Conservation (phyloP, 2,113 vertebrate species). For the Coptodon bakossiorum region DNA sequence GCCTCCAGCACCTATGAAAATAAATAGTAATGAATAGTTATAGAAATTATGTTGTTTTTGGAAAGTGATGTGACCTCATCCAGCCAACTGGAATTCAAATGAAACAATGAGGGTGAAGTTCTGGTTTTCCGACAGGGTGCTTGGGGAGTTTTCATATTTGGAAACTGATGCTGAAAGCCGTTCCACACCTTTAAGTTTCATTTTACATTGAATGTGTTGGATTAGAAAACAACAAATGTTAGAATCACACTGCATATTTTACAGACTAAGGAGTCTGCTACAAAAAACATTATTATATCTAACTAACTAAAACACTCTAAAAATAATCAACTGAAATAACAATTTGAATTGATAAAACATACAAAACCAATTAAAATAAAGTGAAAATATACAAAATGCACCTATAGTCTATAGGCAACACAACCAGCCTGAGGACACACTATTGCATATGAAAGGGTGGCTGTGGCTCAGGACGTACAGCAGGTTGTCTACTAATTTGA, state of each 20-base stretch:
- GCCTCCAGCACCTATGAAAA: neutral
- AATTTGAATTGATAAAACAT: neutral
- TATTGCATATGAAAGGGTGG: neutral
- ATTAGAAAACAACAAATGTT: neutral
- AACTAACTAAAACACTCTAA: neutral
- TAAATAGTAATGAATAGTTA: neutral
- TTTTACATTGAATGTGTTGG: neutral
- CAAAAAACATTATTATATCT: neutral
- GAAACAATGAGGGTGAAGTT: neutral
- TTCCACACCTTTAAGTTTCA: neutral
- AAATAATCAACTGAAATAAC: neutral
- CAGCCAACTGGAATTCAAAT: neutral
- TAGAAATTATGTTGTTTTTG: neutral
- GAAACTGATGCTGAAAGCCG: neutral
- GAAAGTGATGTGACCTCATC: neutral
- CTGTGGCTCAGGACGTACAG: neutral
- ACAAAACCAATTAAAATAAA: neutral
- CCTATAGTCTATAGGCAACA: neutral
- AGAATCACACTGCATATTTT: neutral
- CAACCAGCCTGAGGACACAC: neutral
- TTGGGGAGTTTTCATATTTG: neutral
- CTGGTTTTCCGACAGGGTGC: neutral
- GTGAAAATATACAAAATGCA: neutral
- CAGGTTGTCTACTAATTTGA: neutral
- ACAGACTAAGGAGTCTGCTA: neutral